phyloP scores from a whole-genome alignment of 2,797 vertebrate genomes.

The Chelon auratus region DNA sequence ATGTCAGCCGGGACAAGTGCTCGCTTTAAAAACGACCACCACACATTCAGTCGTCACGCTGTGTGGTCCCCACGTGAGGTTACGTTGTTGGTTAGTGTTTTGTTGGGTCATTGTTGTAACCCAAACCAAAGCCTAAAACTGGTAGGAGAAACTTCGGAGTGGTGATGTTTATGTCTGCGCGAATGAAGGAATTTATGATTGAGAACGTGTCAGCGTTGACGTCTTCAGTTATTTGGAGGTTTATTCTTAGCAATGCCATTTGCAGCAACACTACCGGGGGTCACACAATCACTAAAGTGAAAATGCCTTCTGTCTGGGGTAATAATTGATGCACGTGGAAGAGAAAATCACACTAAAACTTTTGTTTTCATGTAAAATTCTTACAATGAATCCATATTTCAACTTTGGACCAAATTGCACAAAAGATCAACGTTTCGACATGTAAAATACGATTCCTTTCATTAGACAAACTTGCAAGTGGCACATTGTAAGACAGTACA shows the following conservation, averaged over 20 bases:
- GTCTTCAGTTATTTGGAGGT: background rate
- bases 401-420: too few relatives aligned
- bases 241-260: background rate
- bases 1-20: slow-evolving; percentile 76
- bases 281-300: too few relatives aligned
- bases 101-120: slow-evolving; percentile 30
- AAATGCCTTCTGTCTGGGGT: too few relatives aligned
- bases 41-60: slow-evolving; percentile 55
- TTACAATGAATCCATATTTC: too few relatives aligned
- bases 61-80: slow-evolving; percentile 71
- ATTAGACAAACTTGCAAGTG: background rate
- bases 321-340: too few relatives aligned
- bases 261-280: too few relatives aligned
- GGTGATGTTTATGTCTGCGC: background rate
- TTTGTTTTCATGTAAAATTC: too few relatives aligned
- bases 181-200: slow-evolving; percentile 5
- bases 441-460: too few relatives aligned
- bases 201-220: slow-evolving; percentile 6
- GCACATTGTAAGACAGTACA: background rate
- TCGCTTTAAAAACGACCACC: slow-evolving; percentile 72
- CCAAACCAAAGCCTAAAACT: slow-evolving; percentile 15
- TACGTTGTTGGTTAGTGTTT: background rate
- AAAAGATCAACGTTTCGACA: too few relatives aligned
- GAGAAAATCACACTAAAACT: too few relatives aligned
- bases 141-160: background rate